phyloP scores from a whole-genome alignment of 2,113 vertebrate species.

The Brachirus orientalis region DNA sequence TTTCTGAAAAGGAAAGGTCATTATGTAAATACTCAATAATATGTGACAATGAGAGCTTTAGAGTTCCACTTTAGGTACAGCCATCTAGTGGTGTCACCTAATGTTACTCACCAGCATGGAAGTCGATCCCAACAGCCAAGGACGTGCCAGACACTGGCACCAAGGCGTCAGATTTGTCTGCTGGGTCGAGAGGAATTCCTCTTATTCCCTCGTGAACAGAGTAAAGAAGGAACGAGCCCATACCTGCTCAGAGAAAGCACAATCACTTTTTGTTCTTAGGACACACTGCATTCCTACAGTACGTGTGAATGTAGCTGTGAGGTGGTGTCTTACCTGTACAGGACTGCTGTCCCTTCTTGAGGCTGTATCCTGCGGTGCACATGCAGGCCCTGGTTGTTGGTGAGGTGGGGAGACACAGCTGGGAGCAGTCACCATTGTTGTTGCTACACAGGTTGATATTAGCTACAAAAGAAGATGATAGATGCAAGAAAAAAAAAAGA shows the following conservation, averaged over 20 bases:
- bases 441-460: conserved; percentile 91
- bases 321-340: conserved; percentile 85
- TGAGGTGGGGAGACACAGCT: conserved; percentile 94
- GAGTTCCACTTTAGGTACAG: conserved; percentile 12
- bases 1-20: conserved; percentile 80
- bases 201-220: conserved; percentile 96
- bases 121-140: conserved; percentile 95
- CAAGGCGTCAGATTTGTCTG: conserved; percentile 94
- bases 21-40: conserved; percentile 6
- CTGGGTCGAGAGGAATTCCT: conserved; percentile 93
- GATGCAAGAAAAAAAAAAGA: not conserved
- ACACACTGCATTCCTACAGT: not conserved
- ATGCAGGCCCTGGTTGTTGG: conserved; percentile 90
- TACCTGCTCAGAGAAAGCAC: conserved; percentile 79
- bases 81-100: not conserved
- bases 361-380: conserved; percentile 97
- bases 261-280: conserved; percentile 4
- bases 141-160: conserved; percentile 96
- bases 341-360: conserved; percentile 92
- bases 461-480: conserved; percentile 19
- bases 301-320: not conserved
- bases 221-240: conserved; percentile 96
- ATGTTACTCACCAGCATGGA: conserved; percentile 89
- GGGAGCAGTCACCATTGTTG: conserved; percentile 95
- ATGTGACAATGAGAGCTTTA: conserved; percentile 9